Conservation (phyloP, 1,140 invertebrate species). For the Trichogramma pretiosum region DNA sequence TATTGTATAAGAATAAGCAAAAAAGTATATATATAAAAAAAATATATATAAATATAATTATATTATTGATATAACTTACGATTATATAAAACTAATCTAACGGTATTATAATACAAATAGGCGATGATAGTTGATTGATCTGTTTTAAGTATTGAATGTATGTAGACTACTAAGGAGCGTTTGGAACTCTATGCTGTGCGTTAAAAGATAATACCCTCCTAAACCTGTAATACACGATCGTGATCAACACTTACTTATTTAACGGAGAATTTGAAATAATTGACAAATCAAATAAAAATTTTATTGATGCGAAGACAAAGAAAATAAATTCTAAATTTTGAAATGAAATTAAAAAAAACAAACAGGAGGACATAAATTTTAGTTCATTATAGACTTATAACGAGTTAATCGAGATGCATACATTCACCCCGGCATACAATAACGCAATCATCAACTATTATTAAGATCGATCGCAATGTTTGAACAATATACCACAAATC, state of each 20-base stretch:
- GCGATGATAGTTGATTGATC: conserved; percentile 46
- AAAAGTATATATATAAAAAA: conserved; percentile 28
- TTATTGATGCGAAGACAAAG: too few species aligned
- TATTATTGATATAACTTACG: conserved; percentile 47
- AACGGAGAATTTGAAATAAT: too few species aligned
- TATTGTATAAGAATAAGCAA: too few species aligned
- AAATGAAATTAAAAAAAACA: neutral
- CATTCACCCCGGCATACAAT: neutral
- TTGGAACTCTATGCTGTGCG: conserved; percentile 46
- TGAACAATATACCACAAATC: neutral
- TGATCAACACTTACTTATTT: conserved; percentile 18
- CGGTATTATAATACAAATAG: conserved; percentile 43
- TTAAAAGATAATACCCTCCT: conserved; percentile 29
- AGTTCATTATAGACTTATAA: neutral
- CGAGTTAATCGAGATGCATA: conserved; percentile 11
- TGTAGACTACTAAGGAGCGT: conserved; percentile 47
- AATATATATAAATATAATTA: conserved; percentile 41
- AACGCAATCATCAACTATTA: neutral
- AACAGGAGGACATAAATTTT: neutral
- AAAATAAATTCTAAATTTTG: conserved; percentile 6
- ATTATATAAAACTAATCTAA: conserved; percentile 46
- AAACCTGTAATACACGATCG: conserved; percentile 13
- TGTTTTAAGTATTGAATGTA: conserved; percentile 49
- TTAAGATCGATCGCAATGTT: conserved; percentile 13
- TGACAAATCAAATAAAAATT: too few species aligned